Conservation (phyloP, 2,113 vertebrate species). For the Puma concolor region DNA sequence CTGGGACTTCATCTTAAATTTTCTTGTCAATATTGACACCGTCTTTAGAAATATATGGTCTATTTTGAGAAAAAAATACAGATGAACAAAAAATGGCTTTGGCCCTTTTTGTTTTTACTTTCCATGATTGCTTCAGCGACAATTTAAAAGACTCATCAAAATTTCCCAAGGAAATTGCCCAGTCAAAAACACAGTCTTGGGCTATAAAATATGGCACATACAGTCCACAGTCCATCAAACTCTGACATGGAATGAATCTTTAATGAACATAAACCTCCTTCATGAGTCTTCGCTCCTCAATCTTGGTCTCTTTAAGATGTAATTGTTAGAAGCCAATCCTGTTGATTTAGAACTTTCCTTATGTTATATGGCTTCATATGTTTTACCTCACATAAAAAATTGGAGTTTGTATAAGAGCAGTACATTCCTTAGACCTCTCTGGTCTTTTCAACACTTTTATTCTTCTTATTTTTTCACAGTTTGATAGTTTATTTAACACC, state of each 20-base stretch:
- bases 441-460: background rate
- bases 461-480: background rate
- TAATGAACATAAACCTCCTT: conserved; percentile 23
- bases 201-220: background rate
- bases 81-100: background rate
- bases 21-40: background rate
- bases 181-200: background rate
- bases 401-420: background rate
- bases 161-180: background rate
- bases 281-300: background rate
- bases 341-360: background rate
- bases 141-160: background rate
- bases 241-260: conserved; percentile 1
- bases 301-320: background rate
- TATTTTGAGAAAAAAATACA: background rate
- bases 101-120: background rate
- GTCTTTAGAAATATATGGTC: background rate
- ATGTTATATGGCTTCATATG: background rate
- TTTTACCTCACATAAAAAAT: background rate
- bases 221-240: background rate
- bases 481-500: background rate
- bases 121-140: background rate
- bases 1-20: background rate
- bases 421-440: background rate
- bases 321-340: background rate